Base-by-base conservation (phyloP, 2,888 invertebrate species). In the Polydrusus pterygomalis region DNA sequence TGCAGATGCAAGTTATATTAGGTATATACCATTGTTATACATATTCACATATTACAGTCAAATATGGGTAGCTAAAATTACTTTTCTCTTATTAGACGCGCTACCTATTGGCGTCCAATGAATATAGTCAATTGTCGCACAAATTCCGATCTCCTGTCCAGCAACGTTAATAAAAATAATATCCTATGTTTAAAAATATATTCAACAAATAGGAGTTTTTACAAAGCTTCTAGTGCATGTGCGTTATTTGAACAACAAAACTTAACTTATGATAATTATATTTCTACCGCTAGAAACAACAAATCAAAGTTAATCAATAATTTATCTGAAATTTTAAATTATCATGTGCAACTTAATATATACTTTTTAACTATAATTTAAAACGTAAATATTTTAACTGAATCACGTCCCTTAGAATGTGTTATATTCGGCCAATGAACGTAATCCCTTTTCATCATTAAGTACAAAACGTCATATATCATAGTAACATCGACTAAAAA, bases 121-220 rank as follows among this genome's bases (percentile, higher is more conserved):
- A 67, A 54, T 54, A 67, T n/a, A 18, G 40, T 56, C 64, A 54
- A 34, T 65, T 25, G 25, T 51, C 54, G 3, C 38, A 34, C 58
- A 64, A 51, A 54, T 65, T 49, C 65, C 54, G 30, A 43, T 58
- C 60, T 51, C 17, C 17, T 58, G 38, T 40, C 34, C 18, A 40
- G 47, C 63, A 63, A 70, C 51, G 43, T 38, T 30, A 70, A 63
- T 70, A 62, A 62, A 65, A 64, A 72, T 65, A 72, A 72, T 30
- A 60, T 60, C 40, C 11, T 79, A 60, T 60, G 51, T 79, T 74
- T 75, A 74, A 73, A 72, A 79, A 79, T 79, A 79, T 81, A 73
- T 80, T 81, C 77, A 84, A 86, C 84, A 80, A 78, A 85, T 84
- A 9, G 34, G 34, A 34, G 83, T 81, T 64, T 69, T 49, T 70